These are phyloP conservation scores for Rhamnusium bicolor DNA, from an alignment of 2,888 invertebrate genomes.

Conservation along the genomic window DNA sequence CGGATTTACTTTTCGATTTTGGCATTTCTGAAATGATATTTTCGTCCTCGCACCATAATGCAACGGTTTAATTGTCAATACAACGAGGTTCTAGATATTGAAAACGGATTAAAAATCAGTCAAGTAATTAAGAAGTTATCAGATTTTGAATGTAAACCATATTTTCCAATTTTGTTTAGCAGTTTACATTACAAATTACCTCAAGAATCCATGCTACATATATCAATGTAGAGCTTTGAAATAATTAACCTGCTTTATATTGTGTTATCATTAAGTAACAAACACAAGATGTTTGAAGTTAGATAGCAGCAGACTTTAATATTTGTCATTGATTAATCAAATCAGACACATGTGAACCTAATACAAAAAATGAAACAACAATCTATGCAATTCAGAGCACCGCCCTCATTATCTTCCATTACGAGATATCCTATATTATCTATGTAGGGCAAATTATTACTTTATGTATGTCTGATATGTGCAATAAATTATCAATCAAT, in stretches of 20 bases:
- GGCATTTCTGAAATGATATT: too few relatives aligned
- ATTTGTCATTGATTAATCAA: neutral
- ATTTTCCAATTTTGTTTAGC: too few relatives aligned
- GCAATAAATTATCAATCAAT: slow-evolving; percentile 10
- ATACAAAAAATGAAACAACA: neutral
- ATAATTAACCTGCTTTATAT: neutral
- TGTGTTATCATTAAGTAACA: neutral
- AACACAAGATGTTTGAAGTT: neutral
- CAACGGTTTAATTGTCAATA: too few relatives aligned
- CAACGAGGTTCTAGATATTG: too few relatives aligned
- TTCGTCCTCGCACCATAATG: too few relatives aligned
- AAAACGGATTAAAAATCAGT: too few relatives aligned
- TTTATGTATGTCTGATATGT: neutral
- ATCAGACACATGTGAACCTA: slow-evolving; percentile 2
- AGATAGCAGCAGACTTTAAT: neutral
- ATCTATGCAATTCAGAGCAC: slow-evolving; percentile 8
- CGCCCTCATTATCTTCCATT: slow-evolving; percentile 1
- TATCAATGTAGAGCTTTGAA: neutral
- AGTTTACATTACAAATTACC: neutral
- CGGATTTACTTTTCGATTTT: too few relatives aligned
- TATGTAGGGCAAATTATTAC: slow-evolving; percentile 12
- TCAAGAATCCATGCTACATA: neutral
- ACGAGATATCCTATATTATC: slow-evolving; percentile 4
- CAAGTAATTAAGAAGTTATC: too few relatives aligned
- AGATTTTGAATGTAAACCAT: too few relatives aligned